phyloP scores from a whole-genome alignment of 2,113 vertebrate genomes.

The Pitta sordida region DNA sequence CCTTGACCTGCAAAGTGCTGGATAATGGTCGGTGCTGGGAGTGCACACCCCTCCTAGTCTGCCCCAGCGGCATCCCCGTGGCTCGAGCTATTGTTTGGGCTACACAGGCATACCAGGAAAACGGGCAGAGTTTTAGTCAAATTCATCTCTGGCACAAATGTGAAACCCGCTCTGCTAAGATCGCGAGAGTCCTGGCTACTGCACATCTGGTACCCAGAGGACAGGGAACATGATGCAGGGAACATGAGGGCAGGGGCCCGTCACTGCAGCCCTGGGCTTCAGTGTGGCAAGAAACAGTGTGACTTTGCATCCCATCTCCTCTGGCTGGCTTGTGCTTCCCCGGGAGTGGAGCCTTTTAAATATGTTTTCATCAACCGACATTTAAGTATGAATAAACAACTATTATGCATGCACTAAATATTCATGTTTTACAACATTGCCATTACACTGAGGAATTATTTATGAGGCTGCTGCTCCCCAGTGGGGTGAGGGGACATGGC shows the following conservation, averaged over 20 bases:
- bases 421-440: slow-evolving; percentile 45
- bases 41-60: no score
- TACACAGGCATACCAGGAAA: neutral
- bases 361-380: slow-evolving; percentile 38
- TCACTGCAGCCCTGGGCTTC: neutral
- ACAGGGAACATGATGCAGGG: accelerated
- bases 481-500: accelerated
- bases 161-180: accelerated
- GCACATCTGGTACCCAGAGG: neutral
- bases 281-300: accelerated
- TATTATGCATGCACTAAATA: slow-evolving; percentile 33
- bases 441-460: slow-evolving; percentile 16
- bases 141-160: neutral
- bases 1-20: neutral
- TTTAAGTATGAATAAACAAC: slow-evolving; percentile 48
- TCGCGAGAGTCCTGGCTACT: accelerated
- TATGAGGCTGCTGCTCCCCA: neutral
- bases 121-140: neutral
- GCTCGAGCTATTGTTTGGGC: accelerated
- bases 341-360: neutral
- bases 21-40: neutral
- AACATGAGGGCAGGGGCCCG: accelerated
- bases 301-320: neutral
- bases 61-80: accelerated
- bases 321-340: neutral